Percentiles rank a stretch among this genome's conserved stretches.
Conservation (phyloP, 2,888 invertebrate genomes). For the Heteromyza rotundicornis region DNA sequence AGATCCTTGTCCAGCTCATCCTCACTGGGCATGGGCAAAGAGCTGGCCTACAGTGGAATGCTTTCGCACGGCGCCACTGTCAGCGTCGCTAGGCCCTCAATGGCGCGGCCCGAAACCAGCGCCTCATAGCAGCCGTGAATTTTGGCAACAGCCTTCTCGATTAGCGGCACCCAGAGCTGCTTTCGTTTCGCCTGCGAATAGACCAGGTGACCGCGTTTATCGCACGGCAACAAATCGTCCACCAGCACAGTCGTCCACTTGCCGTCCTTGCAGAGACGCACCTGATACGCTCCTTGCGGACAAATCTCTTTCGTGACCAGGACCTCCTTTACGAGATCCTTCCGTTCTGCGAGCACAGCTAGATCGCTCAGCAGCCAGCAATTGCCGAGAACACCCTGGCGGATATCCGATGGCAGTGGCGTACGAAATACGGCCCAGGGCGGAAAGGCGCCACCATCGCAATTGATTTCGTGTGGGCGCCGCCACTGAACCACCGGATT, state of each 20-base stretch:
- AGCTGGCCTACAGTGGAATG: constrained; percentile 84
- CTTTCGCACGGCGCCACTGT: constrained; percentile 98
- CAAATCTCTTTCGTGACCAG: constrained; percentile 82
- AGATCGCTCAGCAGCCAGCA: constrained; percentile 97
- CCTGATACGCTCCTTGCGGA: constrained; percentile 85
- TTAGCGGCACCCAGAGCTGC: constrained; percentile 97
- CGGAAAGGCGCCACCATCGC: constrained; percentile 74
- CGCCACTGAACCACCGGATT: constrained; percentile 86
- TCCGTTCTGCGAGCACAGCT: constrained; percentile 94
- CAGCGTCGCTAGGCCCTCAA: constrained; percentile 93
- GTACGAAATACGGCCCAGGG: constrained; percentile 94
- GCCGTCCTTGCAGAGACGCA: constrained; percentile 95
- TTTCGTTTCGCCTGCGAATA: constrained; percentile 92
- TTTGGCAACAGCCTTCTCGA: constrained; percentile 98
- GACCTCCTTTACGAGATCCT: constrained; percentile 89
- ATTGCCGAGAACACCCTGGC: constrained; percentile 94
- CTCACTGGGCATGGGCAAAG: constrained; percentile 73
- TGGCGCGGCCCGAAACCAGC: constrained; percentile 91
- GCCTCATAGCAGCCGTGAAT: constrained; percentile 97
- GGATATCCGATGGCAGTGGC: constrained; percentile 93
- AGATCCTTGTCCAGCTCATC: constrained; percentile 91
- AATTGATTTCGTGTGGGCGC: constrained; percentile 85
- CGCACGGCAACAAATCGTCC: constrained; percentile 95
- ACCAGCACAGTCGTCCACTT: constrained; percentile 95
- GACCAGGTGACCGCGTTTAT: constrained; percentile 87